Evolutionary conservation across 2,797 vertebrate species (phyloP).

Genomic region (Platalea minor): DNA sequence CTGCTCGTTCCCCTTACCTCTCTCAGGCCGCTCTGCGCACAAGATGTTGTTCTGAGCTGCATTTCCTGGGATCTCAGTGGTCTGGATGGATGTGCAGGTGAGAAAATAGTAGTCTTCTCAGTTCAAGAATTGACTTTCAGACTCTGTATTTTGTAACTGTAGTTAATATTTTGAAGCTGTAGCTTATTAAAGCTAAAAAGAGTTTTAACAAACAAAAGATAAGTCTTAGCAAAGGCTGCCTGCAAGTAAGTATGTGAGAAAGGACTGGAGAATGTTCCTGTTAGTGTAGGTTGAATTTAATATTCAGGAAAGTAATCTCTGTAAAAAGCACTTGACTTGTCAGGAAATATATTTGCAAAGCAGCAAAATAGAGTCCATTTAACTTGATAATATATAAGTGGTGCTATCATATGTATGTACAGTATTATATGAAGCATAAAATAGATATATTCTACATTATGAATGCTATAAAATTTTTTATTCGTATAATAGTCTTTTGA

Average conservation of each 20-base stretch:
- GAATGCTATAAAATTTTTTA: background rate
- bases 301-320: background rate
- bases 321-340: background rate
- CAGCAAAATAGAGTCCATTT: background rate
- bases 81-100: background rate
- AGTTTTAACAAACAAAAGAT: background rate
- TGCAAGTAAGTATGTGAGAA: background rate
- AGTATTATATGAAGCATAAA: background rate
- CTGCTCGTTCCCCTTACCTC: fast-evolving
- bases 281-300: background rate
- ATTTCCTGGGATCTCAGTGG: background rate
- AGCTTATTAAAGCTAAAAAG: background rate
- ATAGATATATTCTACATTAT: background rate
- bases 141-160: background rate
- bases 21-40: fast-evolving
- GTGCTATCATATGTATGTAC: background rate
- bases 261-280: background rate
- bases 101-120: background rate
- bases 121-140: background rate
- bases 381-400: background rate
- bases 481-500: background rate
- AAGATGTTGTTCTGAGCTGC: background rate
- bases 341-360: background rate
- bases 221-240: background rate
- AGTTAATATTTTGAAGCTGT: background rate